These are phyloP conservation scores for Drosophila tropicalis DNA, from an alignment of 1,140 invertebrate species.

Conservation along the genomic window DNA sequence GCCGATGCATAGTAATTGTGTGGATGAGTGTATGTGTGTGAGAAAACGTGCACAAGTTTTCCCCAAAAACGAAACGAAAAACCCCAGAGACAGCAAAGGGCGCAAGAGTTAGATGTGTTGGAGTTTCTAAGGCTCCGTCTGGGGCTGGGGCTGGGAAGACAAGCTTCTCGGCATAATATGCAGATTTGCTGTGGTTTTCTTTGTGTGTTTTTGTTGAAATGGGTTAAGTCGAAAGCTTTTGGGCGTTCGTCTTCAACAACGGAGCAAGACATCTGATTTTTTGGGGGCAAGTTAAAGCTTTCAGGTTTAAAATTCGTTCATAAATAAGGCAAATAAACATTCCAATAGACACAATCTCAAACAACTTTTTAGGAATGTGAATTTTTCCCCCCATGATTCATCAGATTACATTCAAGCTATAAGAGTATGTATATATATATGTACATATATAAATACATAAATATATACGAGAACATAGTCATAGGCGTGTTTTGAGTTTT, in stretches of 20 bases:
- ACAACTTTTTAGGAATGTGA: too few relatives aligned
- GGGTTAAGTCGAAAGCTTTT: conserved; percentile 45
- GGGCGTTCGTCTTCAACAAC: background rate
- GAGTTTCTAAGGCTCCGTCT: too few relatives aligned
- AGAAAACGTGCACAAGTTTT: conserved; percentile 74
- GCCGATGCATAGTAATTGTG: conserved; percentile 35
- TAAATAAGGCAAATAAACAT: too few relatives aligned
- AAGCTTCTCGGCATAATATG: conserved; percentile 43
- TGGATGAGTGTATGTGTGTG: conserved; percentile 67
- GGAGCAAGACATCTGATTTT: conserved; percentile 11
- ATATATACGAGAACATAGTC: too few relatives aligned
- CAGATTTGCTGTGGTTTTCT: conserved; percentile 62
- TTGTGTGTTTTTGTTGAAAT: conserved; percentile 27
- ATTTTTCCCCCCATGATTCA: too few relatives aligned
- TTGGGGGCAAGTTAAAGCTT: background rate
- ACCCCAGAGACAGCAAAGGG: conserved; percentile 6
- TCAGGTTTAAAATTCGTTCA: too few relatives aligned
- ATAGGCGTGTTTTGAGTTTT: too few relatives aligned
- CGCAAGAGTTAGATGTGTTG: too few relatives aligned
- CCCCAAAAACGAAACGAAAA: conserved; percentile 29
- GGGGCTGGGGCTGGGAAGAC: background rate
- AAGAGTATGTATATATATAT: too few relatives aligned
- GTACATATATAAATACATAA: too few relatives aligned
- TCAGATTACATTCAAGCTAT: too few relatives aligned
- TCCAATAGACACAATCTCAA: too few relatives aligned